Conservation (phyloP, 2,797 vertebrate species). For the Microhierax caerulescens region DNA sequence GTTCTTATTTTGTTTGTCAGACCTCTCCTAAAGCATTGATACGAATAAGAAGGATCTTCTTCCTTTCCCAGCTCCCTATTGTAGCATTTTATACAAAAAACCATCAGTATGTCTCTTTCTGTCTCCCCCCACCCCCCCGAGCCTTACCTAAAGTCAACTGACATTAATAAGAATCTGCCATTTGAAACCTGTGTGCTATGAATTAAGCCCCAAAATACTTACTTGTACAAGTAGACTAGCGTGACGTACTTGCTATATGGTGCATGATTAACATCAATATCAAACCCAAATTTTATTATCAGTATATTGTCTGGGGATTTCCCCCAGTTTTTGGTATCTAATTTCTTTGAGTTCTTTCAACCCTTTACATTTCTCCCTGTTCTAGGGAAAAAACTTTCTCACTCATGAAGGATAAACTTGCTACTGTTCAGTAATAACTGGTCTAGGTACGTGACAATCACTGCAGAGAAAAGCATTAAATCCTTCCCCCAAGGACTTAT, state of each 20-base stretch:
- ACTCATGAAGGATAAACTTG: not conserved
- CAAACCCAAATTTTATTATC: not conserved
- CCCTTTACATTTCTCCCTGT: not conserved
- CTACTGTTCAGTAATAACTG: not conserved
- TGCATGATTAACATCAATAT: not conserved
- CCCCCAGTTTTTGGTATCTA: not conserved
- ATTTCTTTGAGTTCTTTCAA: not conserved
- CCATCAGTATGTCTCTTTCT: not conserved
- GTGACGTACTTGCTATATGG: not conserved
- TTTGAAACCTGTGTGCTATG: not conserved
- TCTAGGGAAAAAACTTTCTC: not conserved
- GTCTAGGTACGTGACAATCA: not conserved
- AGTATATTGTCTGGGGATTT: too few relatives aligned
- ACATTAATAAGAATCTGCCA: not conserved
- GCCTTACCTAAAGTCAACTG: not conserved
- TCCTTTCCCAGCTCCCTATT: not conserved
- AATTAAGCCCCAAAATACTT: not conserved
- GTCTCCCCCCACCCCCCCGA: rapidly evolving
- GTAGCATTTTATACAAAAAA: not conserved
- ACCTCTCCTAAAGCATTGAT: not conserved
- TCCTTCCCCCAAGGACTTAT: not conserved
- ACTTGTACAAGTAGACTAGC: not conserved
- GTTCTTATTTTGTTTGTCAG: not conserved
- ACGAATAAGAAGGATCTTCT: not conserved
- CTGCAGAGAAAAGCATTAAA: not conserved